Conservation (phyloP, 2,888 invertebrate species). For the Heliconius erato region DNA sequence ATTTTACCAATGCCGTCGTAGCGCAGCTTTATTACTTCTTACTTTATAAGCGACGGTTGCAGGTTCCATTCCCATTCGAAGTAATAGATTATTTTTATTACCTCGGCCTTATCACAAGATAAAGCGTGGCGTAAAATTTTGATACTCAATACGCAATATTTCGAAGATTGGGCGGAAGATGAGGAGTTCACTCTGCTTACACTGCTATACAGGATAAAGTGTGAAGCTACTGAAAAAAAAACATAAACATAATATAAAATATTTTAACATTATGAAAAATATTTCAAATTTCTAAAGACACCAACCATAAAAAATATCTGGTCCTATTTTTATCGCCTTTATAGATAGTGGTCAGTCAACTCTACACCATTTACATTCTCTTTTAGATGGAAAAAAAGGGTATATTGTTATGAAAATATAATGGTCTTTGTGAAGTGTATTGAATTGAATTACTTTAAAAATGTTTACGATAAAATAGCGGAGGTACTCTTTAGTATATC, state of each 20-base stretch:
- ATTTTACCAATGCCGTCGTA: background rate
- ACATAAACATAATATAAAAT: too few relatives aligned
- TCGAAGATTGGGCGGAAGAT: background rate
- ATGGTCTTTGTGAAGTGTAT: slow-evolving; percentile 25
- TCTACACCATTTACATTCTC: slow-evolving; percentile 15
- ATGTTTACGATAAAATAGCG: background rate
- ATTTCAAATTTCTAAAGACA: background rate
- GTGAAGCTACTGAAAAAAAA: too few relatives aligned
- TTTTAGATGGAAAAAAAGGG: slow-evolving; percentile 16
- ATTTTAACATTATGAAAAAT: background rate
- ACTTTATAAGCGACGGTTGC: too few relatives aligned
- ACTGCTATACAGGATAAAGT: too few relatives aligned
- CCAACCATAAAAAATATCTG: background rate
- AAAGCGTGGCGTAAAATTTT: background rate
- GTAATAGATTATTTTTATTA: too few relatives aligned
- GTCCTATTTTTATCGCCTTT: background rate
- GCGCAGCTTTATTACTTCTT: background rate
- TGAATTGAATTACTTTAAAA: slow-evolving; percentile 15
- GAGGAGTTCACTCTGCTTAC: background rate
- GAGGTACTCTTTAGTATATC: background rate
- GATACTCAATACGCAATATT: background rate
- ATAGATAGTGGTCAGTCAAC: slow-evolving; percentile 23
- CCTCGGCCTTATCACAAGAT: background rate
- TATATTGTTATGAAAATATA: slow-evolving; percentile 25
- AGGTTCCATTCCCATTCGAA: too few relatives aligned